Evolutionary conservation across 53 echinoderm and acorn worm genomes (phyloP), one percentile per base, ranked within the genome.

Genomic region (Pentamera pediparva): DNA sequence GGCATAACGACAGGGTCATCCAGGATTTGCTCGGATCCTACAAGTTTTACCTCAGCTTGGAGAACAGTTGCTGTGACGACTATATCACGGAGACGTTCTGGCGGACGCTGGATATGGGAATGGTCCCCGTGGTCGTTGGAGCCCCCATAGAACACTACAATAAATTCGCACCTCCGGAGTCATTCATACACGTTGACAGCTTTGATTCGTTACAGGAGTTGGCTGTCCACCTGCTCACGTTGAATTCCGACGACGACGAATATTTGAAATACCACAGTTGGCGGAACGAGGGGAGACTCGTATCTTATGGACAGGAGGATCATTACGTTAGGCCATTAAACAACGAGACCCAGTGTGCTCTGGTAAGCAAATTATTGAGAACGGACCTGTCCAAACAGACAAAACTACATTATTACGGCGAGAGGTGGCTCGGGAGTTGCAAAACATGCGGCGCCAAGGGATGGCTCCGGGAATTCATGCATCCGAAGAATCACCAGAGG

Each of bases 41-140:
- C 35, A 72, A 72, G 25, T 72, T 72, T 53, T 32, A 53, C 36
- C 26, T 72, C 15, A 54, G 52, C 35, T 53, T 72, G 54, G 73
- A 72, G 36, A 72, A 72, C 36, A 72, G 73, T 35, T 72, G 73
- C 35, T 72, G 73, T 20, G 49, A 53, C 19, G 53, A 72, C 20
- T 72, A 72, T 26, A 47, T 72, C 33, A 72, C 73, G 10, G 73
- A 72, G 54, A 72, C 51, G 51, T 52, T 72, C 54, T 72, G 73
- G 73, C 51, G 54, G 6, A 54, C 73, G 6, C 26, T 72, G 20
- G 73, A 72, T 18, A 26, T 43, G 51, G 29, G 48, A 2, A 4
- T 47, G 6, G 70, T 70, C 4, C 70, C 70, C 7, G 32, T 70
- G 17, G 70, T 70, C 2, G 41, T 70, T 43, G 70, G 47, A 8